Base-by-base conservation (phyloP, 1,140 invertebrate species). In the Ceratosolen fusciceps region DNA sequence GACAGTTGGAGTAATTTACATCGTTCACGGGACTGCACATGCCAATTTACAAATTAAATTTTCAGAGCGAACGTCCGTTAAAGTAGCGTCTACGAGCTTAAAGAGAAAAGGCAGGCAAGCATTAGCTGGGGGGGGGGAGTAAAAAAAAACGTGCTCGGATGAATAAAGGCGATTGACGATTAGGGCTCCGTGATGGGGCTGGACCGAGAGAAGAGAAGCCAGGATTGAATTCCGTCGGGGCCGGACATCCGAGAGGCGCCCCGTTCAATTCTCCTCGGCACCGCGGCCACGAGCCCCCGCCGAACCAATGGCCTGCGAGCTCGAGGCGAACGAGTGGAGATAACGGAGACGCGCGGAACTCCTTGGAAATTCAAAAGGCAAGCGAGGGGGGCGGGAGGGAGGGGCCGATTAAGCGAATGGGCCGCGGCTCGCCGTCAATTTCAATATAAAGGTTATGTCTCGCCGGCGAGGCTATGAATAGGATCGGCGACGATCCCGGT, bases 371-470 rank as follows among this genome's bases (percentile, higher is more conserved):
- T 21, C 49, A 19, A 52, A 52, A 52, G 49, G 21, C 14, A 21
- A 52, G 21, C 21, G 21, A 52, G 49, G 21, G 43, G 12, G 14
- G 49, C 49, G 10, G 5, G 12, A 14, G 49, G 10, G 5, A 3
- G 3, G 49, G 10, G 49, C 3, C 49, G 21, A 52, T 52, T 52
- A 67, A 34, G 43, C 62, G 49, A 49, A 65, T 49, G 58, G 43
- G 24, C 76, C 21, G 49, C 49, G 49, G 49, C 14, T 52, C 12
- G 49, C 12, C 5, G 49, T 4, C 52, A 65, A 77, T 77, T 77
- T 70, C 65, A 77, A 77, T 77, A 62, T n/a, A 72, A 43, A 73
- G 54, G 72, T 72, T 78, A 58, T n/a, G 72, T 78, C 68, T 21
- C 58, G 26, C 10, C 1, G 56, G 31, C 21, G 1, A 24, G 1